Base-by-base conservation (phyloP, 1,140 invertebrate species). In the Diorhabda carinulata region DNA sequence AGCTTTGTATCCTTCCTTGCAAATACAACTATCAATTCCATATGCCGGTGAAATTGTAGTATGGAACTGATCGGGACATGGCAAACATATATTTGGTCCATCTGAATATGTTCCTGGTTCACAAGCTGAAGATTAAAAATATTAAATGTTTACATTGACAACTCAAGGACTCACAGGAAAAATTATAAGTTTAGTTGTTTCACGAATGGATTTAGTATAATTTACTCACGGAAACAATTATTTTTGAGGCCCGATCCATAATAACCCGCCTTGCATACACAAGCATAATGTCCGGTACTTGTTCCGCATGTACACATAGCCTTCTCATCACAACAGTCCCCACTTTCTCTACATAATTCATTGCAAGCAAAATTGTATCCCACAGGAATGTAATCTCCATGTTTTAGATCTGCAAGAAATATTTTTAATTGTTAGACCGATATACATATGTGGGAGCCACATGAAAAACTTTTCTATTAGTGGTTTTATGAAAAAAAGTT, bases 231-330 rank as follows among this genome's bases (percentile, higher is more conserved):
- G 43, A 84, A 81, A 73, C 90, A 91, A 42, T 84, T 84, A 45
- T 84, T 85, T 72, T 76, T 78, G 0, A 90, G 74, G 3, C 90
- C 90, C 41, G 84, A 86, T 43, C 90, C 90, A 78, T 87, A 90
- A 73, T 86, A 89, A 10, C 90, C 90, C 4, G 82, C 77, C 40
- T 83, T 82, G 75, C 90, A 92, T 4, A 89, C 78, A 73, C 90
- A 92, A 40, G 86, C 83, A 77, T 89, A 91, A 69, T 88, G 87
- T 3, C 90, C 90, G 3, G 87, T 89, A 41, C 86, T 83, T 3
- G 86, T 89, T 0, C 88, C 89, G 78, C 90, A 92, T 6, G 84
- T 83, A 75, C 90, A 92, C 3, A 81, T 78, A 8, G 89, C 88
- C 25, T 82, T 80, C 25, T 78, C 71, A 77, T 90, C 87, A 72